These are phyloP conservation scores for Clamator glandarius DNA, from an alignment of 2,797 vertebrate species.

Conservation along the genomic window DNA sequence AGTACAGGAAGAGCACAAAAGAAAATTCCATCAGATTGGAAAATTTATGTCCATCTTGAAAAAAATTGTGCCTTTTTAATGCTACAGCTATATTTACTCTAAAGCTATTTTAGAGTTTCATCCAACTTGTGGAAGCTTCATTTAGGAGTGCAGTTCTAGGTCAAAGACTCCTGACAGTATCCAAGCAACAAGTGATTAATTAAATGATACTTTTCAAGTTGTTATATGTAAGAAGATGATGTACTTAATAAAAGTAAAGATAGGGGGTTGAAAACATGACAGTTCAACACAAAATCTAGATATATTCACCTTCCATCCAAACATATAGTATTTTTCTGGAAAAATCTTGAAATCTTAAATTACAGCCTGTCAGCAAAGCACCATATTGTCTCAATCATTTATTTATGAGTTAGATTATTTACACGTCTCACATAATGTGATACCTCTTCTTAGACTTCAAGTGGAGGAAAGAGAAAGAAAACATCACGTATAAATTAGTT, in stretches of 20 bases:
- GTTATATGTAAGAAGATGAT: background rate
- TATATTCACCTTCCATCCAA: background rate
- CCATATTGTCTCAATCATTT: background rate
- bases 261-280: background rate
- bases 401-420: background rate
- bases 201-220: background rate
- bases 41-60: background rate
- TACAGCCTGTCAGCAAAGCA: background rate
- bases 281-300: background rate
- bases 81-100: background rate
- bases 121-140: background rate
- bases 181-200: constrained; percentile 33
- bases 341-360: constrained; percentile 14
- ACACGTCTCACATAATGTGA: background rate
- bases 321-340: background rate
- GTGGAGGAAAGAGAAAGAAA: background rate
- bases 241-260: background rate
- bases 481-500: background rate
- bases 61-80: background rate
- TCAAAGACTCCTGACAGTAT: background rate
- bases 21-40: background rate
- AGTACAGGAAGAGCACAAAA: background rate
- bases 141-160: background rate
- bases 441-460: background rate
- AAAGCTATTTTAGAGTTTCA: background rate